Conservation (phyloP, 2,113 vertebrate genomes). For the Mionectes macconnelli region DNA sequence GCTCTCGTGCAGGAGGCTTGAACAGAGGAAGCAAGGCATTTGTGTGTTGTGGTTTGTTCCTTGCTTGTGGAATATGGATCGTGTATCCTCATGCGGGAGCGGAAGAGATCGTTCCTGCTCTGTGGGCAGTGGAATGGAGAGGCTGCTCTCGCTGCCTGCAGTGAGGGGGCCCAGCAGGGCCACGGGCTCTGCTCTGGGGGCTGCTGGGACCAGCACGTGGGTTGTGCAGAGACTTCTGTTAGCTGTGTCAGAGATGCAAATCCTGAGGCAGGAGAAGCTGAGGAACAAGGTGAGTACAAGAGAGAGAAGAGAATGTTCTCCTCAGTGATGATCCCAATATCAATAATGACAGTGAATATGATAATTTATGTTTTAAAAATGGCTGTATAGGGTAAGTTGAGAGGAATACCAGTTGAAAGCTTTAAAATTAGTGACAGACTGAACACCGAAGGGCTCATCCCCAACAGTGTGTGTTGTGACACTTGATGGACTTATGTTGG, state of each 20-base stretch:
- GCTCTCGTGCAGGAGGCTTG: neutral
- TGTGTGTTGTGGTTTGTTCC: neutral
- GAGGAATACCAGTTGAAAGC: neutral
- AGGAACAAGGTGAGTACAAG: neutral
- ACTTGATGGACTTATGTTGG: neutral
- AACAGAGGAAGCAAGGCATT: neutral
- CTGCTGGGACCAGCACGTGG: neutral
- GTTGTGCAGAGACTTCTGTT: neutral
- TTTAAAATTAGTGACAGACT: neutral
- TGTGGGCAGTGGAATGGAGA: neutral
- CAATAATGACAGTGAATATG: neutral
- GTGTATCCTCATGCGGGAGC: accelerated
- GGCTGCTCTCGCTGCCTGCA: neutral
- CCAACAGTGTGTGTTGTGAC: neutral
- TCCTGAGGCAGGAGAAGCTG: neutral
- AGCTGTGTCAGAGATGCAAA: neutral
- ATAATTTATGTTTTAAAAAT: neutral
- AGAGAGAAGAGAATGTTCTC: neutral
- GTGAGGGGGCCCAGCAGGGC: neutral
- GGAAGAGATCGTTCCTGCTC: accelerated
- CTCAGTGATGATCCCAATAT: neutral
- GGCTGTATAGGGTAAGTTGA: neutral
- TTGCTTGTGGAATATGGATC: neutral
- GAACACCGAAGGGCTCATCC: neutral
- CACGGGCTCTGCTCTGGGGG: neutral